A percentile compares a stretch with the other conserved stretches of the same genome.
Conservation (phyloP, 2,797 vertebrate species). For the Heteromormyrus szaboi region DNA sequence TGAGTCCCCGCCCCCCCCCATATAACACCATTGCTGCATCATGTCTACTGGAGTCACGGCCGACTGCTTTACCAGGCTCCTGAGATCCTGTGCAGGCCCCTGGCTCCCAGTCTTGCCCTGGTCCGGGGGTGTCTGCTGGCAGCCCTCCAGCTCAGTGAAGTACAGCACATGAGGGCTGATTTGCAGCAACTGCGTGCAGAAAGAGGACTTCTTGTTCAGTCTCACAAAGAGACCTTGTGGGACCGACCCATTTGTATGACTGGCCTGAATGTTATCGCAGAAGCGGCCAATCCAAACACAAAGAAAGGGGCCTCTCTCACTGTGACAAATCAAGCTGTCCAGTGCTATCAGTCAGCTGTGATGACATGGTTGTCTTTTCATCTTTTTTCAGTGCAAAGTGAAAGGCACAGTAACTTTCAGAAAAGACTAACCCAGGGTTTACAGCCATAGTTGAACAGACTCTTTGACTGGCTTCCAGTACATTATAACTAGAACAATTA, state of each 20-base stretch:
- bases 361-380: background rate
- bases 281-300: conserved; percentile 26
- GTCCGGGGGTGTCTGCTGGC: background rate
- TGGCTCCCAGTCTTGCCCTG: background rate
- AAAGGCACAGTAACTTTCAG: background rate
- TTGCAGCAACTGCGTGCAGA: background rate
- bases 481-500: background rate
- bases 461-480: background rate
- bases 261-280: conserved; percentile 33
- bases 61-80: conserved; percentile 1
- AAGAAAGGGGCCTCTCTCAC: conserved; percentile 31
- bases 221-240: conserved; percentile 36
- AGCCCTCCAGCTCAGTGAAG: conserved; percentile 3
- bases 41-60: conserved; percentile 14
- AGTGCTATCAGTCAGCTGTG: conserved; percentile 16
- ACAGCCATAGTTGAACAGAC: background rate
- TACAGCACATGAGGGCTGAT: background rate
- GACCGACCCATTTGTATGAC: conserved; percentile 29
- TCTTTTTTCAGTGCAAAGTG: background rate
- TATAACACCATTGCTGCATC: background rate
- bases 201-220: conserved; percentile 29
- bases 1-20: background rate
- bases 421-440: background rate
- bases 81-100: background rate
- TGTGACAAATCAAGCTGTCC: background rate